phyloP scores from a whole-genome alignment of 2,888 invertebrate species.

The Drosophila antonietae region DNA sequence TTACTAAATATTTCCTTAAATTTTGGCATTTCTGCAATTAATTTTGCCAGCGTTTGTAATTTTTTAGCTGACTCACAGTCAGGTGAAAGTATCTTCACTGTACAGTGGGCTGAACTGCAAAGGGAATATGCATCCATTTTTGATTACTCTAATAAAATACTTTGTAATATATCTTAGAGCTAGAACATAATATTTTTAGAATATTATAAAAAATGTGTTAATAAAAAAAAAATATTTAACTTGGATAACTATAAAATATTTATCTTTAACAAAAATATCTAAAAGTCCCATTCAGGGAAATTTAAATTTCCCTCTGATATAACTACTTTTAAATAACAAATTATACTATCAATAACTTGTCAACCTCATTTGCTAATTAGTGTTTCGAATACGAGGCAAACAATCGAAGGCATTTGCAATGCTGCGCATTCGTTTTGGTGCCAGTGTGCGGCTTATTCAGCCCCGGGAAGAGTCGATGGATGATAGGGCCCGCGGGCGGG shows the following conservation, averaged over 20 bases:
- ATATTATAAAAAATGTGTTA: no score
- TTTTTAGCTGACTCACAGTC: conserved; percentile 28
- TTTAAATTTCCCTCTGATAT: not conserved
- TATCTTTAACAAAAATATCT: no score
- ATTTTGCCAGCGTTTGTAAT: conserved; percentile 41
- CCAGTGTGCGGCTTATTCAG: conserved; percentile 20
- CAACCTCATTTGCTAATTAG: not conserved
- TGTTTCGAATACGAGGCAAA: not conserved
- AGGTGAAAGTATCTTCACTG: conserved; percentile 14
- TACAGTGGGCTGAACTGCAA: conserved; percentile 12
- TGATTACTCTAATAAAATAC: not conserved
- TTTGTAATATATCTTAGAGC: not conserved
- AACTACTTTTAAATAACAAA: not conserved
- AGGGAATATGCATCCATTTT: not conserved
- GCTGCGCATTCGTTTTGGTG: not conserved
- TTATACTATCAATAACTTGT: not conserved
- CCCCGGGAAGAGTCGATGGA: no score
- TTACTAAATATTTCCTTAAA: conserved; percentile 52
- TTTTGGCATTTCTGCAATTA: conserved; percentile 51
- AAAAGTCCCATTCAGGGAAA: not conserved
- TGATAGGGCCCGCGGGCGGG: not conserved
- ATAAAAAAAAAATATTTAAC: no score
- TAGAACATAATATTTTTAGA: no score
- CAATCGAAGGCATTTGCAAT: not conserved
- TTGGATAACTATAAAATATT: no score